Evolutionary conservation across 2,888 invertebrate genomes (phyloP).

Genomic region (Troides oblongomaculatus): DNA sequence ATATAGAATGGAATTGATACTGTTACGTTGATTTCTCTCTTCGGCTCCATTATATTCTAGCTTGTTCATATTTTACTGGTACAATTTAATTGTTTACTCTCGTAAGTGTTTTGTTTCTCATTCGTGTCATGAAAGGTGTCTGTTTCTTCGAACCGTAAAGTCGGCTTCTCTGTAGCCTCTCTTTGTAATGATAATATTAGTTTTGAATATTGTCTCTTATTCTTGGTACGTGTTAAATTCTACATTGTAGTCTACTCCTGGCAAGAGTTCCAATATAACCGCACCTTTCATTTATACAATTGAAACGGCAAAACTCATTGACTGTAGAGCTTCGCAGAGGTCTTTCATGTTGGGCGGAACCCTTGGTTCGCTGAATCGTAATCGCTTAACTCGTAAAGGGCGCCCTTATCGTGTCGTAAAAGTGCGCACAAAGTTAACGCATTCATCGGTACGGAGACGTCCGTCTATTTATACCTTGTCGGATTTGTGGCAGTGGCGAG

Average conservation of each 20-base stretch:
- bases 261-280: conserved; percentile 6
- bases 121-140: conserved; percentile 18
- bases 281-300: not conserved
- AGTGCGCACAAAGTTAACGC: conserved; percentile 51
- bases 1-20: too few relatives aligned
- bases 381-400: conserved; percentile 52
- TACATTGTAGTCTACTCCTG: conserved; percentile 15
- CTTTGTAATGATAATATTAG: conserved; percentile 17
- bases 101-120: conserved; percentile 5
- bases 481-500: conserved; percentile 60
- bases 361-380: conserved; percentile 48
- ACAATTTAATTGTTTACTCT: conserved; percentile 16
- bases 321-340: conserved; percentile 25
- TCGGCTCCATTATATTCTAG: too few relatives aligned
- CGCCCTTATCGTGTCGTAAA: conserved; percentile 62
- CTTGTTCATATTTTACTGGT: not conserved
- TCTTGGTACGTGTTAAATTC: conserved; percentile 9
- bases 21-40: too few relatives aligned
- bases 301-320: conserved; percentile 8
- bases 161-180: conserved; percentile 15
- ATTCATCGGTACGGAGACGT: conserved; percentile 48
- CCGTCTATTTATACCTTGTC: conserved; percentile 65
- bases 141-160: conserved; percentile 24
- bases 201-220: conserved; percentile 17
- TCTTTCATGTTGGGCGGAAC: conserved; percentile 34